phyloP scores from a whole-genome alignment of 2,797 vertebrate genomes.

The Oreonectes daqikongensis region DNA sequence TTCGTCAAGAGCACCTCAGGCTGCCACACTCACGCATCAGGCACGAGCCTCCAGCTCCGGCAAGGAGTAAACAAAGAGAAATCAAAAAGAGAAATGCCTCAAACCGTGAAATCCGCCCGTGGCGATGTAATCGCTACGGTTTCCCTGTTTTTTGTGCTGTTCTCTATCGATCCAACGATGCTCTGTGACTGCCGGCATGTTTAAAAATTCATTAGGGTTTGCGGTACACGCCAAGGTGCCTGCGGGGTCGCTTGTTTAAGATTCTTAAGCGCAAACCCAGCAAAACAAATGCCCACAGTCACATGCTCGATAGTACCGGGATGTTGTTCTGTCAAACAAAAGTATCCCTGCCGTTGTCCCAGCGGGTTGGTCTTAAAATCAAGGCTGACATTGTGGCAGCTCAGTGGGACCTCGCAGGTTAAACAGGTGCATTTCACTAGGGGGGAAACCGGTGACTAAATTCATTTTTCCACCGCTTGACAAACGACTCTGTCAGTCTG shows the following conservation, averaged over 20 bases:
- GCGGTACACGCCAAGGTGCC: neutral
- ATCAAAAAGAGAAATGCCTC: conserved; percentile 29
- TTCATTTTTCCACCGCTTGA: conserved; percentile 66
- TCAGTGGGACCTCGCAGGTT: conserved; percentile 22
- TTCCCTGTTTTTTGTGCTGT: neutral
- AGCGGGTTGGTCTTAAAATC: conserved; percentile 13
- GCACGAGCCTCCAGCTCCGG: neutral
- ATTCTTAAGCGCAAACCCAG: neutral
- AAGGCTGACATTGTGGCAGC: conserved; percentile 7
- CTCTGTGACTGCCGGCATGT: conserved; percentile 19
- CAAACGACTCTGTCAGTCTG: conserved; percentile 75
- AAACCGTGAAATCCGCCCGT: neutral
- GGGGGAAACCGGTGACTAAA: conserved; percentile 45
- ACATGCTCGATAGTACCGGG: neutral
- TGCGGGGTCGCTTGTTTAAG: neutral
- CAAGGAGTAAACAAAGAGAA: conserved; percentile 18
- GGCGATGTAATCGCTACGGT: neutral
- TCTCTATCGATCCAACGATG: neutral
- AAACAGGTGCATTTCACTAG: conserved; percentile 34
- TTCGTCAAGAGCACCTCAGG: neutral
- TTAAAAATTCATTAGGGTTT: conserved; percentile 43
- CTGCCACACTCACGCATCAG: neutral
- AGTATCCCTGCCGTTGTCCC: conserved; percentile 4
- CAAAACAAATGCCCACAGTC: neutral
- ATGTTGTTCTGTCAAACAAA: conserved; percentile 25